Evolutionary conservation across 2,113 vertebrate genomes (phyloP).

Genomic region (Heteronetta atricapilla): DNA sequence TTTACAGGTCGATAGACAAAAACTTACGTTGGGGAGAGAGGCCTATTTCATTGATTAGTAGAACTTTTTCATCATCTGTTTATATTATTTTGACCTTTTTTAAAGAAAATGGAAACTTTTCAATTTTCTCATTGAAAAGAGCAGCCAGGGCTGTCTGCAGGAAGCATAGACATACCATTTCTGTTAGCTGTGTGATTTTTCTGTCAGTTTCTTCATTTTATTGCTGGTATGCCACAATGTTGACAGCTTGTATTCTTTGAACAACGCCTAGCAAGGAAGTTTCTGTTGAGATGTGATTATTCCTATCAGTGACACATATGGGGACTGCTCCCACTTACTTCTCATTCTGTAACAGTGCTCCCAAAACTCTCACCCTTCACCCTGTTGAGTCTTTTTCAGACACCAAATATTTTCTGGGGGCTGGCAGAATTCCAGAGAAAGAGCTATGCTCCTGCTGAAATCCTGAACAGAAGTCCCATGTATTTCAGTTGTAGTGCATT

Average conservation of each 20-base stretch:
- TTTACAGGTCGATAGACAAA: not conserved
- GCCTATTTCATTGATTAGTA: slow-evolving; percentile 1
- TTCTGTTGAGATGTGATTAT: slow-evolving; percentile 34
- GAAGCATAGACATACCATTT: not conserved
- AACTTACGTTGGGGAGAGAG: not conserved
- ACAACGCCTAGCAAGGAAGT: slow-evolving; percentile 42
- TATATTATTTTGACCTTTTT: slow-evolving; percentile 24
- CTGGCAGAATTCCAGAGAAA: slow-evolving; percentile 1
- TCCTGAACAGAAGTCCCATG: not conserved
- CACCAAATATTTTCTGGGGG: not conserved
- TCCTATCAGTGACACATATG: slow-evolving; percentile 7
- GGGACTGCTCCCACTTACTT: slow-evolving; percentile 5
- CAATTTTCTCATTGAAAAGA: slow-evolving; percentile 8
- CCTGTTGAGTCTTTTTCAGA: not conserved
- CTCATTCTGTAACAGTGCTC: not conserved
- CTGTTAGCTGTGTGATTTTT: slow-evolving; percentile 36
- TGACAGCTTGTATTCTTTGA: slow-evolving; percentile 59
- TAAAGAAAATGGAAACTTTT: slow-evolving; percentile 27
- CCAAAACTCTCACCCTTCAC: not conserved
- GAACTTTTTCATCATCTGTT: not conserved
- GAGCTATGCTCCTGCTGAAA: not conserved
- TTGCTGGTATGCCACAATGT: not conserved
- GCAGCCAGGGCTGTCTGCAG: not conserved
- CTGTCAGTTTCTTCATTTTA: slow-evolving; percentile 21
- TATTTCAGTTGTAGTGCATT: not conserved